Percentiles rank a stretch among this genome's conserved stretches.
Conservation (phyloP, 2,113 vertebrate genomes). For the Bos javanicus region DNA sequence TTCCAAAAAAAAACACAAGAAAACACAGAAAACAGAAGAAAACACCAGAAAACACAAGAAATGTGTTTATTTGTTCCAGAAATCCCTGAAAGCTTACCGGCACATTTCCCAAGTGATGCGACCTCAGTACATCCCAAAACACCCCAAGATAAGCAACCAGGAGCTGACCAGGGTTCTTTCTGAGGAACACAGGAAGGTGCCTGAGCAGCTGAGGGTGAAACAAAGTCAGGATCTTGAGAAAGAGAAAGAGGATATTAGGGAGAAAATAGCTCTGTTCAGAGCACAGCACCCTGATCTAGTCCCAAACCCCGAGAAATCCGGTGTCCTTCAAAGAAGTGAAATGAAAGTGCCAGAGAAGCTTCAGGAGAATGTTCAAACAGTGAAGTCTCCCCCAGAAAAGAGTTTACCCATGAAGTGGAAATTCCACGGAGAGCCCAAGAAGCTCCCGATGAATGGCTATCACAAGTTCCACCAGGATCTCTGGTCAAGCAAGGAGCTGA, state of each 20-base stretch:
- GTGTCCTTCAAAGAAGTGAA: conserved; percentile 87
- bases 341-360: conserved; percentile 85
- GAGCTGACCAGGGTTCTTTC: conserved; percentile 93
- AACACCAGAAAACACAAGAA: neutral
- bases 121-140: neutral
- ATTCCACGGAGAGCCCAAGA: no score
- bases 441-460: no score
- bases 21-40: no score
- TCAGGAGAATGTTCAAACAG: conserved; percentile 87
- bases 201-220: conserved; percentile 92
- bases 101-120: neutral
- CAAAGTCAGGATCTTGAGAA: conserved; percentile 85
- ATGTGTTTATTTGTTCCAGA: conserved; percentile 75
- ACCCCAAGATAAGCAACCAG: conserved; percentile 87
- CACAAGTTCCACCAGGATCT: no score
- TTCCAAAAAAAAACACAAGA: neutral
- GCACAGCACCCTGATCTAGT: conserved; percentile 61
- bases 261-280: no score
- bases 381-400: conserved; percentile 75
- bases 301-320: conserved; percentile 87
- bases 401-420: no score
- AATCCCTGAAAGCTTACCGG: conserved; percentile 93
- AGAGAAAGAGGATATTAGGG: no score
- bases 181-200: conserved; percentile 91
- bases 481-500: conserved; percentile 74